These are phyloP conservation scores for Gobius niger DNA, from an alignment of 2,113 vertebrate species.

Conservation along the genomic window DNA sequence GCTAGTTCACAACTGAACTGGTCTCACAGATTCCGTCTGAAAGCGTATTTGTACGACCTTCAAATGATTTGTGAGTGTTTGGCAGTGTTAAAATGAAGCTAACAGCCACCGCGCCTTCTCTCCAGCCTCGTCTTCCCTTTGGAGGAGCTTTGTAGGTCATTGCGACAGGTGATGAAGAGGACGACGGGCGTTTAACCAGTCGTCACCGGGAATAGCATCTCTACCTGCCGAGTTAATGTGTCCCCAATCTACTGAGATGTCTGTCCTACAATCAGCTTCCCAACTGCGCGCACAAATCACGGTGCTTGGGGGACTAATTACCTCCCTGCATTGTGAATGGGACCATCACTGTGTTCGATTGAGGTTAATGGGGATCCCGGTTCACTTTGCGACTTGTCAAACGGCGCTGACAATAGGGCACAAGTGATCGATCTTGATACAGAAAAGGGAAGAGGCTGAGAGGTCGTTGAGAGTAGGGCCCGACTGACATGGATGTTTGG, in stretches of 20 bases:
- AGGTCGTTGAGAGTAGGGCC: no score
- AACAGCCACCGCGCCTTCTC: no score
- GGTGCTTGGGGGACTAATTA: constrained; percentile 44
- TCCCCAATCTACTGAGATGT: constrained; percentile 50
- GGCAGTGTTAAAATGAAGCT: background rate
- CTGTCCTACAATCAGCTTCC: constrained; percentile 50
- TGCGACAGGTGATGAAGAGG: constrained; percentile 32
- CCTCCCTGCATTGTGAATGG: constrained; percentile 19
- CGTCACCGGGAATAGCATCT: constrained; percentile 19
- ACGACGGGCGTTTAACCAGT: constrained; percentile 16
- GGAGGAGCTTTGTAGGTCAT: constrained; percentile 39
- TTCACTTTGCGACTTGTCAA: constrained; percentile 10
- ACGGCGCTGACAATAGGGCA: constrained; percentile 12
- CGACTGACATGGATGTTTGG: no score
- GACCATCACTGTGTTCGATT: constrained; percentile 32
- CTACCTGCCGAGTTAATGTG: constrained; percentile 52
- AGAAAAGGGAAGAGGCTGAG: background rate
- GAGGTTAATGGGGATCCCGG: constrained; percentile 53
- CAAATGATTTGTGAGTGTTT: no score
- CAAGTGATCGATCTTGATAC: background rate
- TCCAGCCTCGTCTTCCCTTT: background rate
- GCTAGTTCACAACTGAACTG: no score
- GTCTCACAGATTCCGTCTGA: no score
- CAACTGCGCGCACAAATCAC: constrained; percentile 31
- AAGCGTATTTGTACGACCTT: no score